These are phyloP conservation scores for Henicopernis longicauda DNA, from an alignment of 2,113 vertebrate genomes.

Conservation along the genomic window DNA sequence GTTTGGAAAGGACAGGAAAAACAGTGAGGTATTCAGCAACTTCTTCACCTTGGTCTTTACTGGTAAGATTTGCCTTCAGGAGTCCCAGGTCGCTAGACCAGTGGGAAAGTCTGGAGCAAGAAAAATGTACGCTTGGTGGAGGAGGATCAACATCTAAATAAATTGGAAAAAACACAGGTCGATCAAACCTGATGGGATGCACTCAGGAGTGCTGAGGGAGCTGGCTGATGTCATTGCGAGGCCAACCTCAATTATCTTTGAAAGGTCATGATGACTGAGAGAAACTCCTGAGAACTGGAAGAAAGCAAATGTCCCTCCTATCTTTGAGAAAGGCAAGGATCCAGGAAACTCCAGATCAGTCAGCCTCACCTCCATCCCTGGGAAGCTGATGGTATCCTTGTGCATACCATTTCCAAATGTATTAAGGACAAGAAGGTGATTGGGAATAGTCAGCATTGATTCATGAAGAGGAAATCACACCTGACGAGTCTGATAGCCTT, in stretches of 20 bases:
- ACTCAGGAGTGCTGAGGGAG: background rate
- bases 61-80: background rate
- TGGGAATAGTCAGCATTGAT: background rate
- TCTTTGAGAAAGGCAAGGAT: background rate
- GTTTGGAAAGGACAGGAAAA: background rate
- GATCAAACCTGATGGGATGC: background rate
- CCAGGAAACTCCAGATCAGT: background rate
- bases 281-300: background rate
- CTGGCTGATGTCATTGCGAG: background rate
- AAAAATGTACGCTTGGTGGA: background rate
- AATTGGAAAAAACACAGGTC: background rate
- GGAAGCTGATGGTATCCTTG: background rate
- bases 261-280: background rate
- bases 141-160: background rate
- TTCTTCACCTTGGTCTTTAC: background rate
- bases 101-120: background rate
- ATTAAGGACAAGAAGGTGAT: background rate
- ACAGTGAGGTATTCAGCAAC: background rate
- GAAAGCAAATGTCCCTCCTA: background rate
- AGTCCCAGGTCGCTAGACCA: background rate
- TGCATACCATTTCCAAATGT: background rate
- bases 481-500: background rate
- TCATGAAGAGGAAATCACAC: background rate
- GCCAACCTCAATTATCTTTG: background rate
- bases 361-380: background rate